phyloP scores from a whole-genome alignment of 2,888 invertebrate species.

The Bembecia ichneumoniformis region DNA sequence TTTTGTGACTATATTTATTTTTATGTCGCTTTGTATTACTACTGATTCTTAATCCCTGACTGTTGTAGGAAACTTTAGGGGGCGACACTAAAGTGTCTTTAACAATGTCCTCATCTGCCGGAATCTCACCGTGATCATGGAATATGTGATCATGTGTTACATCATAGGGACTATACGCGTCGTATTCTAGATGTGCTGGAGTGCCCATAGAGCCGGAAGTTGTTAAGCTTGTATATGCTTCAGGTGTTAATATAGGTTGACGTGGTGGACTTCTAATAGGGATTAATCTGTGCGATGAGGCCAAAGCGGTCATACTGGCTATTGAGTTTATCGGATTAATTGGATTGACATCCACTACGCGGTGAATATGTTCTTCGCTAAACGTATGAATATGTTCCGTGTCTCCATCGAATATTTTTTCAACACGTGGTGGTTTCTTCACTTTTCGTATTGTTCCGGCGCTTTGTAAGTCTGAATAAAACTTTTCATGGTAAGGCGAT shows the following conservation, averaged over 20 bases:
- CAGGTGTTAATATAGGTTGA: constrained; percentile 35
- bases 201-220: constrained; percentile 44
- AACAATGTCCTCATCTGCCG: constrained; percentile 41
- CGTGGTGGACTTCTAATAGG: constrained; percentile 39
- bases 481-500: constrained; percentile 59
- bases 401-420: constrained; percentile 67
- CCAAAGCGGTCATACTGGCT: constrained; percentile 35
- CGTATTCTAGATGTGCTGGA: constrained; percentile 50
- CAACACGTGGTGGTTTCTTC: constrained; percentile 60
- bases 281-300: constrained; percentile 31
- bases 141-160: constrained; percentile 67
- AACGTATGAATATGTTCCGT: constrained; percentile 68
- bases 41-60: constrained; percentile 44
- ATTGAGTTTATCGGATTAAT: constrained; percentile 32
- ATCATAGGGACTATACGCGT: constrained; percentile 58
- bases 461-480: constrained; percentile 61
- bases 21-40: constrained; percentile 26
- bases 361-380: constrained; percentile 66
- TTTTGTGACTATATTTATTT: constrained; percentile 35
- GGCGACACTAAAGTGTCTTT: constrained; percentile 40
- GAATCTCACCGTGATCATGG: constrained; percentile 64
- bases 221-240: constrained; percentile 32
- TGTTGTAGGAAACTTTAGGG: constrained; percentile 51
- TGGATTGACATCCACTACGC: constrained; percentile 47
- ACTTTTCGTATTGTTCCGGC: constrained; percentile 57